phyloP scores from a whole-genome alignment of 1,140 invertebrate genomes.

The Brachionus angularis region DNA sequence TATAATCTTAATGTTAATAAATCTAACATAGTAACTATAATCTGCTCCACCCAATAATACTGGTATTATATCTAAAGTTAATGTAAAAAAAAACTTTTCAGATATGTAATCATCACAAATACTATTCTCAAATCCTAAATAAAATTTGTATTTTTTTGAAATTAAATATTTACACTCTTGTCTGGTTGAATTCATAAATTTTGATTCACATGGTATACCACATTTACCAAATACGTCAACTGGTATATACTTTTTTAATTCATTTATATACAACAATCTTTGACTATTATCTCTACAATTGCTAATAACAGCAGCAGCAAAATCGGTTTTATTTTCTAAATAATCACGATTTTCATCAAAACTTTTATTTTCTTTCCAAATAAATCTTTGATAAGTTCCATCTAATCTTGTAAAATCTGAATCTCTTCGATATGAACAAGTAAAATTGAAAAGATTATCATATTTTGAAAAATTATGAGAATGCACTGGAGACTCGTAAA shows the following conservation, averaged over 20 bases:
- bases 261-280: slow-evolving; percentile 45
- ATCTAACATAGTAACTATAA: slow-evolving; percentile 22
- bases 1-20: not conserved
- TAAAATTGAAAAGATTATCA: slow-evolving; percentile 48
- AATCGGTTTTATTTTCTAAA: not conserved
- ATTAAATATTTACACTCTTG: slow-evolving; percentile 30
- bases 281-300: slow-evolving; percentile 45
- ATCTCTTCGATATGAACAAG: slow-evolving; percentile 48
- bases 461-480: not conserved
- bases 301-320: slow-evolving; percentile 17
- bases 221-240: slow-evolving; percentile 47
- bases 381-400: not conserved
- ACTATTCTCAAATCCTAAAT: slow-evolving; percentile 50
- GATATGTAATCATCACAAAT: slow-evolving; percentile 50
- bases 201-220: slow-evolving; percentile 44
- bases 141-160: slow-evolving; percentile 48
- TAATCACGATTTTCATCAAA: not conserved
- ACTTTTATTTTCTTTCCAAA: not conserved
- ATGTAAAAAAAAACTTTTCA: slow-evolving; percentile 49
- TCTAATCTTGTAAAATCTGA: slow-evolving; percentile 45
- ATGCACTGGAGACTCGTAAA: slow-evolving; percentile 15
- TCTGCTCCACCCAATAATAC: slow-evolving; percentile 7
- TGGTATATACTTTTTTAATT: slow-evolving; percentile 45
- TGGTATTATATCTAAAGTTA: slow-evolving; percentile 29
- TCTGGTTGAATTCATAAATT: not conserved